These are phyloP conservation scores for Caenorhabditis doughertyi DNA, from an alignment of 2,888 invertebrate genomes.

Conservation along the genomic window DNA sequence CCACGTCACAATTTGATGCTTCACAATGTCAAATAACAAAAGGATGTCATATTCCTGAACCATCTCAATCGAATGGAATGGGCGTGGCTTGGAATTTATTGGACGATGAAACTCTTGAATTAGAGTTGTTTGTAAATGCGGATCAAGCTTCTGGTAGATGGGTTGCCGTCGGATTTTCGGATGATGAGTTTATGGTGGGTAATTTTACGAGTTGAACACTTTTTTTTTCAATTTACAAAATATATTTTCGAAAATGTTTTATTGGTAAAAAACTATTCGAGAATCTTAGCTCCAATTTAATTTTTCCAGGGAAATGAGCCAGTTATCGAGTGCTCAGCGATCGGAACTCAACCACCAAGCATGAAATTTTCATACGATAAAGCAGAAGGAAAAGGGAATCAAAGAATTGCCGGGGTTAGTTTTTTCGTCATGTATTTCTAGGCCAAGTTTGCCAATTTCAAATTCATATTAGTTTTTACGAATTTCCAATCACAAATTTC, in stretches of 20 bases:
- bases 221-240: no score
- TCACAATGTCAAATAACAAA: slow-evolving; percentile 69
- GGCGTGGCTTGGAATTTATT: slow-evolving; percentile 44
- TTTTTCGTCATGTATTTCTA: background rate
- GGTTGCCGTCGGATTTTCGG: slow-evolving; percentile 75
- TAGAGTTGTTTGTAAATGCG: slow-evolving; percentile 62
- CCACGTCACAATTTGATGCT: slow-evolving; percentile 61
- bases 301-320: slow-evolving; percentile 62
- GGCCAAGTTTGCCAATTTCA: no score
- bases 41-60: slow-evolving; percentile 67
- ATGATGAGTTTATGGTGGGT: slow-evolving; percentile 64
- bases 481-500: background rate
- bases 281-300: no score
- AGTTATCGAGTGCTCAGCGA: slow-evolving; percentile 70
- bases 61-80: slow-evolving; percentile 52
- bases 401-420: slow-evolving; percentile 49
- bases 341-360: slow-evolving; percentile 57
- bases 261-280: no score
- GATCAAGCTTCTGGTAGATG: slow-evolving; percentile 59
- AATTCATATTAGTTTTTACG: no score
- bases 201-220: background rate
- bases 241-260: no score
- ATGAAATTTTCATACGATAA: slow-evolving; percentile 70
- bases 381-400: slow-evolving; percentile 47
- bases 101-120: slow-evolving; percentile 48